Percentiles rank a stretch among this genome's conserved stretches.
phyloP scores from a whole-genome alignment of 2,797 vertebrate species.

The Rhynchonycteris naso region DNA sequence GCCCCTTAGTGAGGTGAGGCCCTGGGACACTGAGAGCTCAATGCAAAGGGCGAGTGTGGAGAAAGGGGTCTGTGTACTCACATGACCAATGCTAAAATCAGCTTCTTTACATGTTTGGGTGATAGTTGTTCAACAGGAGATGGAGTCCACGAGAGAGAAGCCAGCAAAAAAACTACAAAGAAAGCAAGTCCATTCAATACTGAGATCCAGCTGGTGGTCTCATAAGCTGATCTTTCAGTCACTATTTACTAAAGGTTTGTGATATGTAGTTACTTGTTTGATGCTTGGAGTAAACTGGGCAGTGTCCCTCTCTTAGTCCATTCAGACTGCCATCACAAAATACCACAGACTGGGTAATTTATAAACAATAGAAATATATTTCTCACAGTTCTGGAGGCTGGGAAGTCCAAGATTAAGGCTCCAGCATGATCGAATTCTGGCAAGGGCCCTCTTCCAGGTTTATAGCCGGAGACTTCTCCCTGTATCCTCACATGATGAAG shows the following conservation, averaged over 20 bases:
- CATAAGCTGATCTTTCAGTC: neutral
- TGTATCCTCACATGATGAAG: neutral
- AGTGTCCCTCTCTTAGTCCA: neutral
- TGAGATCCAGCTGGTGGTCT: accelerated
- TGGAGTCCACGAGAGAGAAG: neutral
- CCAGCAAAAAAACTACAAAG: neutral
- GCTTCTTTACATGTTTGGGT: neutral
- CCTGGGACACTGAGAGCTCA: too few species aligned
- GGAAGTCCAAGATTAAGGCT: neutral
- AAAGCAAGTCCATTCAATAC: neutral
- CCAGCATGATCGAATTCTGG: neutral
- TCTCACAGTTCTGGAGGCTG: too few species aligned
- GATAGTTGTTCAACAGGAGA: neutral
- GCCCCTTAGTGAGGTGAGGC: accelerated
- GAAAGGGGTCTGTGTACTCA: neutral
- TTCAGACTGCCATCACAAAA: too few species aligned
- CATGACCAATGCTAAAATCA: neutral
- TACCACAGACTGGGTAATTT: too few species aligned
- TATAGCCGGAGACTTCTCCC: neutral
- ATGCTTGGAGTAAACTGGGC: neutral
- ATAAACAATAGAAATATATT: too few species aligned
- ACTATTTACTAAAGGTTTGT: neutral
- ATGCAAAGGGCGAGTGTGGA: neutral
- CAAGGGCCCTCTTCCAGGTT: neutral
- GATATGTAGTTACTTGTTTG: accelerated